A percentile compares a stretch with the other conserved stretches of the same genome.
Conservation (phyloP, 2,888 invertebrate species). For the Barypeithes pellucidus region DNA sequence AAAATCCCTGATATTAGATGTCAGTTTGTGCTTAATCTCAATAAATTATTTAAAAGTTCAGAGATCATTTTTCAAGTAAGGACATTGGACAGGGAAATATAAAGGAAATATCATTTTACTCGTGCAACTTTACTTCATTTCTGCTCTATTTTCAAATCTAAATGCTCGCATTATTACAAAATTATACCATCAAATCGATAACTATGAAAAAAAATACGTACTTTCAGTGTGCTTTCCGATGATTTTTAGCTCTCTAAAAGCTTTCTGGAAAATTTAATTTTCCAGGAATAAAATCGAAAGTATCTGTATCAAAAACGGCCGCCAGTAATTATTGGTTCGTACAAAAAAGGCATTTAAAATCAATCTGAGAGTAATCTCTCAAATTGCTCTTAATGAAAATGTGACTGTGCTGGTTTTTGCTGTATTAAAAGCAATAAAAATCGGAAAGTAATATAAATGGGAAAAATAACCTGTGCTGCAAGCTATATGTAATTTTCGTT, state of each 20-base stretch:
- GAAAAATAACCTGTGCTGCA: too few species aligned
- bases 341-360: constrained; percentile 44
- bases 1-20: too few species aligned
- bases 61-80: too few species aligned
- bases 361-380: constrained; percentile 44
- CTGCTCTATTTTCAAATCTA: too few species aligned
- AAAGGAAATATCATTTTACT: too few species aligned
- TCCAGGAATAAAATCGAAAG: constrained; percentile 26
- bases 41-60: too few species aligned
- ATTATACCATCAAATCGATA: too few species aligned
- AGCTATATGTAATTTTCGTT: too few species aligned
- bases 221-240: constrained; percentile 21
- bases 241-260: constrained; percentile 19
- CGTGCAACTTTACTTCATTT: too few species aligned
- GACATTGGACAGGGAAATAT: too few species aligned
- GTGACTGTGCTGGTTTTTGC: constrained; percentile 28
- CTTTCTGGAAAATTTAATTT: constrained; percentile 33
- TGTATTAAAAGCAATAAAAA: constrained; percentile 29
- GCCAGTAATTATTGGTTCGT: constrained; percentile 35
- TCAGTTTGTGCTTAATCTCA: too few species aligned
- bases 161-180: too few species aligned
- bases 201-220: background rate
- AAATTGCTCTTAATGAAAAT: constrained; percentile 41
- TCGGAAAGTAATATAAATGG: background rate
- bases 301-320: constrained; percentile 22